These are phyloP conservation scores for Digitonthophagus gazella DNA, from an alignment of 2,888 invertebrate species.

Conservation along the genomic window DNA sequence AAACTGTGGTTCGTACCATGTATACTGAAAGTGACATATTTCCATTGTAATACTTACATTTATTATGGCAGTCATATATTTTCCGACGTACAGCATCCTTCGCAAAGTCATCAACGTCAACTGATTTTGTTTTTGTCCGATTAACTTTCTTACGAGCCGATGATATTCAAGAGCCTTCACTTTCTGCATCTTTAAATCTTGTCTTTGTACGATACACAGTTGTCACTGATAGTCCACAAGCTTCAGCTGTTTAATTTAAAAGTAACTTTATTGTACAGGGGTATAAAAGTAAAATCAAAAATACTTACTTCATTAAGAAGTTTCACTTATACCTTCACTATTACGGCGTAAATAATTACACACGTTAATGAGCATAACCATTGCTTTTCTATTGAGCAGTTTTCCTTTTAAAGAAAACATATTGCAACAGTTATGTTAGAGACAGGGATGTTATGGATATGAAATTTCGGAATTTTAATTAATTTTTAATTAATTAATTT, in stretches of 20 bases:
- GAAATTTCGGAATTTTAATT: too few relatives aligned
- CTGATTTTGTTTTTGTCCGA: constrained; percentile 2
- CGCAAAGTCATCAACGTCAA: constrained; percentile 2
- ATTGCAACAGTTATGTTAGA: background rate
- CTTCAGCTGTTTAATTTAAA: too few relatives aligned
- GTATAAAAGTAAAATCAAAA: too few relatives aligned
- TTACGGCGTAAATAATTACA: background rate
- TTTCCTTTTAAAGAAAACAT: background rate
- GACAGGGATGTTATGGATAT: too few relatives aligned
- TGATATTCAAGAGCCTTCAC: background rate
- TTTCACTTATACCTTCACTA: too few relatives aligned
- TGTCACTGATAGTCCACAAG: background rate
- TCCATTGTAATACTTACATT: background rate
- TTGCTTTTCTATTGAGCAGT: background rate
- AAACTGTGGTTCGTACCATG: too few relatives aligned
- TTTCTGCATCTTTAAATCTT: background rate
- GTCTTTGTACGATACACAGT: background rate
- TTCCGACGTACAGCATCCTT: constrained; percentile 8
- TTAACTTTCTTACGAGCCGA: constrained; percentile 2
- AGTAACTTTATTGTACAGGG: too few relatives aligned
- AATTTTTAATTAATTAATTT: too few relatives aligned
- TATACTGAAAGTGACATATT: too few relatives aligned
- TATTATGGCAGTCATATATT: constrained; percentile 5
- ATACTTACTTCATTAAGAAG: too few relatives aligned
- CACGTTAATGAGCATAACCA: background rate